These are phyloP conservation scores for Stegana nigrithorax DNA, from an alignment of 2,888 invertebrate species.

Conservation along the genomic window DNA sequence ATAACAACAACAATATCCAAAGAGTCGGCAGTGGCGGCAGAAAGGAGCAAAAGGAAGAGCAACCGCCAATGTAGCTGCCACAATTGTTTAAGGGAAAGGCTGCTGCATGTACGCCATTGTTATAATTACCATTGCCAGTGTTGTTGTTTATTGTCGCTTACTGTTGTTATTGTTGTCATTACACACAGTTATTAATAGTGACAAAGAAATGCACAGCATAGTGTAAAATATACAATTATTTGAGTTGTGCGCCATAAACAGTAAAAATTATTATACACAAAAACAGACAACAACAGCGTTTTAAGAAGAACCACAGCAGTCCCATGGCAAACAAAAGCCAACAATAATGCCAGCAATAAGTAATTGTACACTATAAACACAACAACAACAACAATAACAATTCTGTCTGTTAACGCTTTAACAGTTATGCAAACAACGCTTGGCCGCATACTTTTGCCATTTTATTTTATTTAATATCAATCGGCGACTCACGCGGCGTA, in stretches of 20 bases:
- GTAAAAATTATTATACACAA: background rate
- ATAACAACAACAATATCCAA: constrained; percentile 17
- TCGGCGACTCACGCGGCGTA: background rate
- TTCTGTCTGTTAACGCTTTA: constrained; percentile 53
- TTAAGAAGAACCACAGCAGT: constrained; percentile 47
- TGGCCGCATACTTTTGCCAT: background rate
- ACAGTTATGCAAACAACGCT: constrained; percentile 45
- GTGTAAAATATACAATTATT: constrained; percentile 37
- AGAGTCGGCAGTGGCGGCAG: too few species aligned
- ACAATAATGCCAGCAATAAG: constrained; percentile 33
- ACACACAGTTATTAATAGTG: constrained; percentile 39
- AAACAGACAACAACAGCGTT: background rate
- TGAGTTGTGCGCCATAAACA: too few species aligned
- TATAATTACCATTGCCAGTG: constrained; percentile 36
- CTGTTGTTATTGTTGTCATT: constrained; percentile 32
- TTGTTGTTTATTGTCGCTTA: constrained; percentile 39
- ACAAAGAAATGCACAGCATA: constrained; percentile 53
- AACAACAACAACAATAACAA: constrained; percentile 44
- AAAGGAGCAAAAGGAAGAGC: background rate
- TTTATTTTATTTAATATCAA: constrained; percentile 15
- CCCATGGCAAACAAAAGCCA: constrained; percentile 40
- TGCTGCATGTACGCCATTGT: constrained; percentile 21
- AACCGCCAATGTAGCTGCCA: constrained; percentile 14
- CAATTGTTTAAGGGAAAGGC: background rate
- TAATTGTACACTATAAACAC: constrained; percentile 20